Base-by-base conservation (phyloP, 2,113 vertebrate genomes). In the Aptenodytes patagonicus region DNA sequence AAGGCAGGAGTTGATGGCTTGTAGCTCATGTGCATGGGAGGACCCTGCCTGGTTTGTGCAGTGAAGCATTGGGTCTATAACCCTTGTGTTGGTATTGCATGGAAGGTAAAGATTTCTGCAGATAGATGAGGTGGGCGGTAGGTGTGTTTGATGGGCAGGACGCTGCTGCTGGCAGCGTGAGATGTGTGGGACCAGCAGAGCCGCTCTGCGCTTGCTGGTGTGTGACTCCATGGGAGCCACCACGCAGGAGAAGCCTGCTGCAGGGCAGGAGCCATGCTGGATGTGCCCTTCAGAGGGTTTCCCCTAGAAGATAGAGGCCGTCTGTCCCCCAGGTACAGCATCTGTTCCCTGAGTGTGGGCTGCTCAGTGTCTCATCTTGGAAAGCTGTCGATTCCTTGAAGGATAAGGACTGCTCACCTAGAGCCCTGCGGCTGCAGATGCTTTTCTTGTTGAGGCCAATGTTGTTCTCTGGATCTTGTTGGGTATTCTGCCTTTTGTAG, bases 301-400 rank as follows among this genome's bases (percentile, higher is more conserved):
- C 13, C 22, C 60, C 2, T 64, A 13, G 34, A 7, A 75, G 38
- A 49, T 0, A 4, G 2, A 52, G 31, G 7, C n/a, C 25, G 12
- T 5, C 15, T 34, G 0, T 11, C 11, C 61, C 38, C 42, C 42
- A 0, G 2, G 11, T 1, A 2, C 49, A 4, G 21, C 55, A 2
- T 25, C 47, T 66, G 21, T 38, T 54, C 88, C 62, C 36, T 7
- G 70, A 13, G 47, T 1, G 1, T 13, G 73, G n/a, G 44, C 88
- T 76, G 90, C 79, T 65, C 72, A 3, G 54, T 25, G n/a, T 84
- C 78, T 81, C 11, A 1, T 44, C 73, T 60, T 76, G 81, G 47
- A 44, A 34, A 80, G 79, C 89, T 61, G 71, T 12, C 1, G 3
- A 31, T 66, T 89, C 88, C 85, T 31, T 46, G 82, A 16, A 69